phyloP scores from a whole-genome alignment of 2,888 invertebrate genomes.

The Odontocerum albicorne region DNA sequence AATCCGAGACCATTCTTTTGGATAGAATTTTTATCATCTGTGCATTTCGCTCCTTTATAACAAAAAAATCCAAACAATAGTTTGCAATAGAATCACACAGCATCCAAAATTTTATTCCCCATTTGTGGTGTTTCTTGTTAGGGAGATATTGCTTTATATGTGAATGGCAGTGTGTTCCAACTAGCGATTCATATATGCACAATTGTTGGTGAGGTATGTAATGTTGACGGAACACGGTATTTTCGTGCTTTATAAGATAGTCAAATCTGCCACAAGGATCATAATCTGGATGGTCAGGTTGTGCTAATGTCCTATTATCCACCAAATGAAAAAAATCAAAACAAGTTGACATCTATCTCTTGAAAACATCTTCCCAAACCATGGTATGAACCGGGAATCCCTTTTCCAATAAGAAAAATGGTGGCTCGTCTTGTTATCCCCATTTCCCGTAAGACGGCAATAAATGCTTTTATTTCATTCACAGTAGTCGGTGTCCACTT shows the following conservation, averaged over 20 bases:
- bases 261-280: slow-evolving; percentile 34
- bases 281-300: slow-evolving; percentile 35
- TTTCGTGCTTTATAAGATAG: slow-evolving; percentile 38
- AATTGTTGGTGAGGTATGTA: slow-evolving; percentile 37
- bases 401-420: slow-evolving; percentile 10
- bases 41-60: slow-evolving; percentile 29
- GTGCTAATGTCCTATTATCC: slow-evolving; percentile 22
- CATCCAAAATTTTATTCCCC: slow-evolving; percentile 36
- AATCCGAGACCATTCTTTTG: slow-evolving; percentile 6
- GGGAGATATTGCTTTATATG: slow-evolving; percentile 38
- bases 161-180: slow-evolving; percentile 38
- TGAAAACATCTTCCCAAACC: slow-evolving; percentile 36
- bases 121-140: slow-evolving; percentile 37
- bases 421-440: slow-evolving; percentile 6
- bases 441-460: slow-evolving; percentile 5
- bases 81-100: slow-evolving; percentile 33
- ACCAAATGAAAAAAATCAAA: slow-evolving; percentile 29
- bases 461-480: slow-evolving; percentile 24
- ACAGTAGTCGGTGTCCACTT: slow-evolving; percentile 4
- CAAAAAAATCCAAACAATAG: slow-evolving; percentile 33
- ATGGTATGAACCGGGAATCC: slow-evolving; percentile 2
- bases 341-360: slow-evolving; percentile 36
- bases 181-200: slow-evolving; percentile 39
- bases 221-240: slow-evolving; percentile 37
- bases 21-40: slow-evolving; percentile 9